Evolutionary conservation across 2,888 invertebrate species (phyloP).

Genomic region (Trachelus iudaicus): DNA sequence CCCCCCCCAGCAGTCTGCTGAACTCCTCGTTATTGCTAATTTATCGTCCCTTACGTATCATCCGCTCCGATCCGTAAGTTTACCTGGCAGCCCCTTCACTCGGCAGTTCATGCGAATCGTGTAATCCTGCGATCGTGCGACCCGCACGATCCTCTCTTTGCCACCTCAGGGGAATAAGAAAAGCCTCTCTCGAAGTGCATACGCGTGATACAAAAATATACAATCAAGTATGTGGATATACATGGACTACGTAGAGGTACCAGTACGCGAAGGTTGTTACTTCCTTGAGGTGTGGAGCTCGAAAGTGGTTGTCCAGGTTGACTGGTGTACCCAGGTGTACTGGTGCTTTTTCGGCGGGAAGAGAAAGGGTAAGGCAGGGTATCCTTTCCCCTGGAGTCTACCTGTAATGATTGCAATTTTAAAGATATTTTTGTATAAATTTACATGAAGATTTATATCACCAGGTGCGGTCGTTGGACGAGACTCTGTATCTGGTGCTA

Average conservation of each 20-base stretch:
- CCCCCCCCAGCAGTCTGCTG: not conserved
- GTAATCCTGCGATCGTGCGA: not conserved
- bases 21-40: slow-evolving; percentile 1
- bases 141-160: not conserved
- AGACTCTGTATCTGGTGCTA: not conserved
- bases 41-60: not conserved
- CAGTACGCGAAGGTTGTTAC: not conserved
- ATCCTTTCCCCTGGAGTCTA: not conserved
- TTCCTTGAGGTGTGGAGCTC: slow-evolving; percentile 2
- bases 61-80: not conserved
- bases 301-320: slow-evolving; percentile 2
- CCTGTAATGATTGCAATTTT: not conserved
- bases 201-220: not conserved
- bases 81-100: not conserved
- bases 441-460: not conserved
- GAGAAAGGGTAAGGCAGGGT: not conserved
- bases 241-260: not conserved
- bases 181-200: not conserved
- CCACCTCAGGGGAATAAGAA: not conserved
- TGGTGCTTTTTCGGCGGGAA: not conserved
- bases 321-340: not conserved
- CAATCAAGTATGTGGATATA: not conserved
- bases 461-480: not conserved
- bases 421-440: not conserved
- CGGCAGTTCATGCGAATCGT: not conserved